These are phyloP conservation scores for Setipinna tenuifilis DNA, from an alignment of 2,797 vertebrate species.

Conservation along the genomic window DNA sequence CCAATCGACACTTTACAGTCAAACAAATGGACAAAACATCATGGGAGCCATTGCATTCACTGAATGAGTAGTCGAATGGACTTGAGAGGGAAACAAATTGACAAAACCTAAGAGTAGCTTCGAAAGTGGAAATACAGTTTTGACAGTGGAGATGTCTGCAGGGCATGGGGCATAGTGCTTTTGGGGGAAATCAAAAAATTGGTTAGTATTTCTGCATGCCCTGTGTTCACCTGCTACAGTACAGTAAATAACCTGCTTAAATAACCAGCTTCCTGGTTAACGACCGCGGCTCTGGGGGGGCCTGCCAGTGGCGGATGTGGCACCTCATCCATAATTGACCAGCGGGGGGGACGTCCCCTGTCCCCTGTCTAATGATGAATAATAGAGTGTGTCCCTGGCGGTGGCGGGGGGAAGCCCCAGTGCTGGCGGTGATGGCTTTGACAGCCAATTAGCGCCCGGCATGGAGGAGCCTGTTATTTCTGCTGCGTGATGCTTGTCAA, in stretches of 20 bases:
- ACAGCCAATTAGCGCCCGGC: constrained; percentile 35
- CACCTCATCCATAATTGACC: background rate
- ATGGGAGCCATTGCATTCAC: too few relatives aligned
- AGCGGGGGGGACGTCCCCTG: too few relatives aligned
- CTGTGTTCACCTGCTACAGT: background rate
- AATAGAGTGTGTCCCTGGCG: background rate
- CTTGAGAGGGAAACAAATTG: too few relatives aligned
- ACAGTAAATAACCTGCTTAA: background rate
- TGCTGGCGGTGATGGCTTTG: constrained; percentile 11
- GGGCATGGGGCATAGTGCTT: background rate
- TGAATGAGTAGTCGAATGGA: too few relatives aligned
- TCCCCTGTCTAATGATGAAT: background rate
- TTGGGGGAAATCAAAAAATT: background rate
- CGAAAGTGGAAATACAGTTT: background rate
- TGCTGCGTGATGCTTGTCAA: constrained; percentile 28
- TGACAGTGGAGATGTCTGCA: background rate
- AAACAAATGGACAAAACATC: too few relatives aligned
- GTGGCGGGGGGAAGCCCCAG: background rate
- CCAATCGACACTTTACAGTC: too few relatives aligned
- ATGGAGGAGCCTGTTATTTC: constrained; percentile 13
- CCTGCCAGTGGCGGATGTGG: background rate
- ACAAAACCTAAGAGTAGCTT: too few relatives aligned
- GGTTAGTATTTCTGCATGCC: background rate
- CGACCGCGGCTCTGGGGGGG: background rate
- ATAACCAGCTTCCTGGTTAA: background rate